Evolutionary conservation across 2,113 vertebrate genomes (phyloP).

Genomic region (Enhydra lutris): DNA sequence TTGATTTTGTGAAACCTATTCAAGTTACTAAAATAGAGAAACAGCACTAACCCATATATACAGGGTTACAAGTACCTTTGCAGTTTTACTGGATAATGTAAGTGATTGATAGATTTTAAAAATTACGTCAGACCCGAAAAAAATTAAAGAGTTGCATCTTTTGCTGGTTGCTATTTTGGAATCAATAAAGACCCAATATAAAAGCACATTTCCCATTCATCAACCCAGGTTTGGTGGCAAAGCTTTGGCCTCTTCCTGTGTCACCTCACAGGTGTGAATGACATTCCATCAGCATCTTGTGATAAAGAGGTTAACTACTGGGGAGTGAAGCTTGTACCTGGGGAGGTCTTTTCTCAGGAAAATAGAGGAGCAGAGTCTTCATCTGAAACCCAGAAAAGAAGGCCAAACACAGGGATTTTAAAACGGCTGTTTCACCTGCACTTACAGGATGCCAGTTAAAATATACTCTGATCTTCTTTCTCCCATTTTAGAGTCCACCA

Average conservation of each 20-base stretch:
- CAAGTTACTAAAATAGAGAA: background rate
- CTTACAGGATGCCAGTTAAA: background rate
- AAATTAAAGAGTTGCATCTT: background rate
- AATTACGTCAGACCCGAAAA: background rate
- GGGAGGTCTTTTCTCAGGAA: background rate
- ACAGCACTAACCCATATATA: background rate
- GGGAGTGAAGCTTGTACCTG: background rate
- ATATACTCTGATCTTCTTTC: background rate
- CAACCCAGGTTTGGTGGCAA: background rate
- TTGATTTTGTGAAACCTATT: background rate
- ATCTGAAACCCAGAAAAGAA: background rate
- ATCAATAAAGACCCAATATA: background rate
- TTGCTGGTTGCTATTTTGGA: background rate
- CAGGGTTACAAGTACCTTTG: background rate
- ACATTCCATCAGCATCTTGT: background rate
- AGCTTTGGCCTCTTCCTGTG: background rate
- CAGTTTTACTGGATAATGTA: background rate
- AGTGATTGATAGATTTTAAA: background rate
- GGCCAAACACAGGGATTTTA: background rate
- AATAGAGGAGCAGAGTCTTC: background rate
- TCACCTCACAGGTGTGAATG: background rate
- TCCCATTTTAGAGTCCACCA: background rate
- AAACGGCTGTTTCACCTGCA: background rate
- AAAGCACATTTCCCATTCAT: background rate
- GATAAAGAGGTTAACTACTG: background rate